Evolutionary conservation across 1,140 invertebrate species (phyloP), one percentile per base, ranked within the genome.

Genomic region (Drosophila bipectinata): DNA sequence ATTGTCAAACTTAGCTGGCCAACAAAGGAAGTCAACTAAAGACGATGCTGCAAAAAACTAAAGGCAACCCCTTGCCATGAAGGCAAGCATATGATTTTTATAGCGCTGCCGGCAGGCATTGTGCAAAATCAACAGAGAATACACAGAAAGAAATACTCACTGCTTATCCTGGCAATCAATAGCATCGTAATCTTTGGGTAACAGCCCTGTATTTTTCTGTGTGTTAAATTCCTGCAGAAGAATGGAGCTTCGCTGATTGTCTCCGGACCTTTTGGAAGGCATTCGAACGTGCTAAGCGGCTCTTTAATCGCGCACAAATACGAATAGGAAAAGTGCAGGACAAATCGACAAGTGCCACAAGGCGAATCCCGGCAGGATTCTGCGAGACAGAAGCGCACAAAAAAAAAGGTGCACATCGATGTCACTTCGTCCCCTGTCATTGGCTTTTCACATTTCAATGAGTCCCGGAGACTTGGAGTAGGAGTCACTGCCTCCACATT

Each of bases 371-470:
- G 63, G 32, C 62, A 56, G 44, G 61, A 69, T 67, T 28, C 26
- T 41, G 30, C 37, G 41, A 21, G 49, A 32, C 66, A 54, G 48
- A 57, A 39, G 26, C n/a, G 37, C 7, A 21, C 1, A 12, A 15
- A 57, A 62, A 62, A 64, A 77, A 76, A 82, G 78, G 78, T 85
- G 82, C 78, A 62, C 72, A 74, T 74, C 63, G 71, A 63, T 73
- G 54, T 59, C 37, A 59, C 53, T 39, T 41, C 54, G 64, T 60
- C 64, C 77, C 28, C 71, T 75, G 82, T 78, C 71, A 87, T 87
- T 85, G 82, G 78, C 82, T 85, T 88, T 82, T 87, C 82, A 87
- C 82, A 87, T 87, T 87, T 87, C 79, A 88, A 88, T 88, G 82
- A 87, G 69, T 79, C 63, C 61, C 21, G 15, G 9, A n/a, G 9